Evolutionary conservation across 2,113 vertebrate species (phyloP), one percentile per base, ranked within the genome.

Genomic region (Atractosteus spatula): DNA sequence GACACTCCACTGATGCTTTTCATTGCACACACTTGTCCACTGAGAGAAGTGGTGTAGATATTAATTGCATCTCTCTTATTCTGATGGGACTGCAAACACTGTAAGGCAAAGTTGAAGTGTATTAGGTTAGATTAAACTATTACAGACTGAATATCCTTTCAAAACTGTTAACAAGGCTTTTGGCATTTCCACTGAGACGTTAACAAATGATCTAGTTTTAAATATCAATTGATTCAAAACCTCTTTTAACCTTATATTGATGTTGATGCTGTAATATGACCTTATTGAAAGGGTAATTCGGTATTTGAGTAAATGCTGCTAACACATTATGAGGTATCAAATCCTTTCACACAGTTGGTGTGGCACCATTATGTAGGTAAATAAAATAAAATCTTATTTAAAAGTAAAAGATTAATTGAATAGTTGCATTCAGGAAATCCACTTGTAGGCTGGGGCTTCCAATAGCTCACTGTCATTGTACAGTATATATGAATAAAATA

Each of bases 161-260:
- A 42, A 64, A 55, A 72, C 41, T 47, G 62, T 83, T 85, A 84
- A 79, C 76, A 69, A 78, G 71, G 56, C 14, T 68, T 66, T 80
- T 84, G 75, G 63, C 41, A 85, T 85, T 87, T 80, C 70, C 59
- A 56, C 65, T 54, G 75, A 55, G 72, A 66, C 17, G 29, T 68
- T 51, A 69, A 71, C 66, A 78, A 74, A 77, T 71, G 67, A 73
- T 80, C 47, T 69, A 71, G 75, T 77, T 82, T 83, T 80, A 86
- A 83, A 78, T 81, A 83, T 77, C 76, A 81, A 86, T 85, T 87
- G 80, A 85, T 86, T 83, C 77, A 54, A 64, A 80, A 63, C 82
- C 72, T 86, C 72, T 72, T 79, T 83, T 85, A 83, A 82, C 77
- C 76, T 77, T 14, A 17, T 42, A 4, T 88, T 83, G 82, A 84